phyloP scores from a whole-genome alignment of 2,113 vertebrate species.

The Lagopus leucura region DNA sequence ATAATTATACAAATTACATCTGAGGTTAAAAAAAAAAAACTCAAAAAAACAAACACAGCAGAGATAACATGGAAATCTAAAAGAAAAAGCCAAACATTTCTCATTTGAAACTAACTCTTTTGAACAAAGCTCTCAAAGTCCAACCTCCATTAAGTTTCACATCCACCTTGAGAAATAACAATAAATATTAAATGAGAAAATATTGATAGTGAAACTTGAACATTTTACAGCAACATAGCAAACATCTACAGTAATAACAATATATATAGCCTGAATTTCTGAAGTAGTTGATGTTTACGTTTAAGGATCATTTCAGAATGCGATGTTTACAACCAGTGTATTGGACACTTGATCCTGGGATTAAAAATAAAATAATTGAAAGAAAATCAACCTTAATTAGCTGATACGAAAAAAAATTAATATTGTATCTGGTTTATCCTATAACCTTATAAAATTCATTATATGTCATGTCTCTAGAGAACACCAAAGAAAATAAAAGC shows the following conservation, averaged over 20 bases:
- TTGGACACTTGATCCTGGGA: neutral
- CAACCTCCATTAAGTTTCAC: neutral
- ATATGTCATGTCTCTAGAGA: neutral
- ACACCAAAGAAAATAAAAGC: neutral
- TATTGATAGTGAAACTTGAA: neutral
- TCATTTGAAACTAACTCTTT: neutral
- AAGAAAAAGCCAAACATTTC: neutral
- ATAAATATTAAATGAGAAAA: neutral
- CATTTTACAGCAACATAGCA: neutral
- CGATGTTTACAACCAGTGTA: too few relatives aligned
- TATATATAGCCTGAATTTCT: neutral
- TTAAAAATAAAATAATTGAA: neutral
- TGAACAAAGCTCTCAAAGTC: neutral
- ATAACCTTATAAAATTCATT: neutral
- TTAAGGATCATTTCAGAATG: neutral
- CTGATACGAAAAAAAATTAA: neutral
- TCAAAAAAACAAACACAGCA: neutral
- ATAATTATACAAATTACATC: neutral
- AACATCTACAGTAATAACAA: neutral
- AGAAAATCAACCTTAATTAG: neutral
- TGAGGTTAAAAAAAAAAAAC: neutral
- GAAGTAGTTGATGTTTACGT: neutral
- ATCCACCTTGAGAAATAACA: neutral
- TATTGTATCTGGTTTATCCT: neutral
- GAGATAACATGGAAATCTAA: neutral